Base-by-base conservation (phyloP, 2,888 invertebrate species). In the Encarsia formosa region DNA sequence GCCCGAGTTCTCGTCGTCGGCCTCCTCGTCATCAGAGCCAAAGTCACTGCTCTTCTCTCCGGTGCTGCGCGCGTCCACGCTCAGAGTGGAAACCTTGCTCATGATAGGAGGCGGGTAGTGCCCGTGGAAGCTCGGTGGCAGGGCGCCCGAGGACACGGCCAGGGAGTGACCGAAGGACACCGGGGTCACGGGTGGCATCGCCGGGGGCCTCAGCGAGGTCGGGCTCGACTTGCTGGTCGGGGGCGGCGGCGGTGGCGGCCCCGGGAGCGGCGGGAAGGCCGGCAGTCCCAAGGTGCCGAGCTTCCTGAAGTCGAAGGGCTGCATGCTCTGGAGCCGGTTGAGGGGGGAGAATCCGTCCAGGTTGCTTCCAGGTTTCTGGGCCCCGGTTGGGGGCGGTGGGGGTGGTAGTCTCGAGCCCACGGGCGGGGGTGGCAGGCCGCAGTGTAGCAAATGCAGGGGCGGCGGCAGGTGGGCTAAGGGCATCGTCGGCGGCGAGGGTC, bases 281-380 rank as follows among this genome's bases (percentile, higher is more conserved):
- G 82, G 81, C 3, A 81, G 66, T 6, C 79, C 79, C 60, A 76
- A 66, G 15, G 83, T 81, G 54, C 86, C 83, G 49, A 87, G 77
- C 69, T 91, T 91, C 24, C 93, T 83, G 69, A 89, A 94, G 73
- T 95, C 94, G 71, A 93, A 93, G 0, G 95, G 94, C 69, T 95
- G 94, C 94, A 96, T 94, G 65, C 87, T 94, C 76, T 94, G 93
- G 41, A 95, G 79, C 65, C 91, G 85, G 73, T 88, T 92, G 58
- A 95, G 77, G 3, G 95, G 94, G 9, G 90, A 88, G 35, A 37
- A 32, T 23, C 50, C 50, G 32, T 19, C 32, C 19, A 37, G 38
- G 24, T 23, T 16, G n/a, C 45, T 39, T 66, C 81, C 48, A 95
- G 79, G 65, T 91, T 84, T 73, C 88, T 92, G 57, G 94, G 77